A percentile compares a stretch with the other conserved stretches of the same genome.
These are phyloP conservation scores for Nesidiocoris tenuis DNA, from an alignment of 2,888 invertebrate species.

Conservation along the genomic window DNA sequence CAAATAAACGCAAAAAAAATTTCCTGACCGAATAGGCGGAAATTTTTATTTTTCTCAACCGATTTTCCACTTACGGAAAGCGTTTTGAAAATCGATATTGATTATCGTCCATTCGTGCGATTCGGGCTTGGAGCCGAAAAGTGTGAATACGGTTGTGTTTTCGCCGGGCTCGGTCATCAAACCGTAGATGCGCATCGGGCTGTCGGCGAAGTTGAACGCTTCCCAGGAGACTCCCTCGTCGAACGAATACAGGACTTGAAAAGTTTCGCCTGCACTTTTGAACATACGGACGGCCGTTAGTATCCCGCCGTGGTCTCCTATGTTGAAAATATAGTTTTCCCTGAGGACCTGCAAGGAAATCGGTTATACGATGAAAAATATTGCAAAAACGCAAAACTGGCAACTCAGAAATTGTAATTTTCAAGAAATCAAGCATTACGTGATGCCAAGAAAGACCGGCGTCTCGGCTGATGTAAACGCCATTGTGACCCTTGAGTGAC, in stretches of 20 bases:
- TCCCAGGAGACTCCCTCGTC: slow-evolving; percentile 85
- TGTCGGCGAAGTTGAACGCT: slow-evolving; percentile 67
- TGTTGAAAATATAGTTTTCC: slow-evolving; percentile 80
- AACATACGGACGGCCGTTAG: slow-evolving; percentile 81
- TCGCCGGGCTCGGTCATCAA: slow-evolving; percentile 93
- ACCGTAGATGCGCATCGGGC: slow-evolving; percentile 80
- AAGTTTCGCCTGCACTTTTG: slow-evolving; percentile 73
- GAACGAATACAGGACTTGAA: slow-evolving; percentile 77
- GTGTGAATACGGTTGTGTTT: slow-evolving; percentile 85
- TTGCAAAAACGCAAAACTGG: too few species aligned
- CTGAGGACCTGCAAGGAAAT: slow-evolving; percentile 61
- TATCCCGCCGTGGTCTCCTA: slow-evolving; percentile 89
- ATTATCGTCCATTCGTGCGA: slow-evolving; percentile 87
- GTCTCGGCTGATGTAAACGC: slow-evolving; percentile 77
- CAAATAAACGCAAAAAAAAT: background rate
- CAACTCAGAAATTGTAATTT: too few species aligned
- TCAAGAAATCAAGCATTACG: too few species aligned
- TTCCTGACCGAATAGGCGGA: background rate
- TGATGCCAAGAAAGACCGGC: slow-evolving; percentile 81
- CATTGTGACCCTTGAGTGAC: slow-evolving; percentile 76
- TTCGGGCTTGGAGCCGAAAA: slow-evolving; percentile 79
- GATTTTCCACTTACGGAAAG: slow-evolving; percentile 57
- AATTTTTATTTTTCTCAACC: background rate
- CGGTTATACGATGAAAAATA: too few species aligned
- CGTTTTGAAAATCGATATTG: slow-evolving; percentile 63